Conservation (phyloP, 2,888 invertebrate species). For the Euplexia lucipara region DNA sequence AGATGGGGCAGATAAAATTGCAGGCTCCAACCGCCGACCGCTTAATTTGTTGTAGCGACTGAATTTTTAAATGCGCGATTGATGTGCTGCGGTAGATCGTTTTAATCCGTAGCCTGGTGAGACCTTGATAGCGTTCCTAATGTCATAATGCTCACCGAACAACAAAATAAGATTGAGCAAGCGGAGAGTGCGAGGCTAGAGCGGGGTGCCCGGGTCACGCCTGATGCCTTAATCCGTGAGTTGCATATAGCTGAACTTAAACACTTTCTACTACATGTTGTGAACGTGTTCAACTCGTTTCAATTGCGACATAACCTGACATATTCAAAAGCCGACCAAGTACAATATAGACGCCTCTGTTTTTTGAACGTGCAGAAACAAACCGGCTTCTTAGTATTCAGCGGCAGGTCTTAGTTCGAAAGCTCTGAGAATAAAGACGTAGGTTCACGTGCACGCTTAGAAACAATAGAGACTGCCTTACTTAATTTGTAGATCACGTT, state of each 20-base stretch:
- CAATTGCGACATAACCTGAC: conserved; percentile 68
- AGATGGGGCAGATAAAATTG: conserved; percentile 33
- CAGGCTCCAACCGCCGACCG: conserved; percentile 25
- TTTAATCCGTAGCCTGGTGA: conserved; percentile 60
- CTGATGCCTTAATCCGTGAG: conserved; percentile 73
- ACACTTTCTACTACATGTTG: conserved; percentile 74
- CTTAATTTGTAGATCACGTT: conserved; percentile 56
- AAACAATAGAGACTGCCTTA: conserved; percentile 49
- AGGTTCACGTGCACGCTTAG: conserved; percentile 33
- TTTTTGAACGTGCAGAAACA: conserved; percentile 53
- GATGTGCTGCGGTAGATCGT: conserved; percentile 43
- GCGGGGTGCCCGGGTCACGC: conserved; percentile 65
- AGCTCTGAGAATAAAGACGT: conserved; percentile 59
- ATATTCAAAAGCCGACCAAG: conserved; percentile 58
- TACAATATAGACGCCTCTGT: conserved; percentile 61
- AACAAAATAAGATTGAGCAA: conserved; percentile 73
- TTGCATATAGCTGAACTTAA: conserved; percentile 65
- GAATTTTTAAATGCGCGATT: conserved; percentile 40
- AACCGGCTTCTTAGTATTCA: conserved; percentile 61
- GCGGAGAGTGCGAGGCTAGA: conserved; percentile 65
- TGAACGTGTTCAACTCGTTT: conserved; percentile 64
- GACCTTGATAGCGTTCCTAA: conserved; percentile 71
- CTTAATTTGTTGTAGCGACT: conserved; percentile 44
- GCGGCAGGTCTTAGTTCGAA: conserved; percentile 51
- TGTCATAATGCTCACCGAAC: conserved; percentile 57